Evolutionary conservation across 2,797 vertebrate species (phyloP), one percentile per base, ranked within the genome.

Genomic region (Alfaro cultratus): DNA sequence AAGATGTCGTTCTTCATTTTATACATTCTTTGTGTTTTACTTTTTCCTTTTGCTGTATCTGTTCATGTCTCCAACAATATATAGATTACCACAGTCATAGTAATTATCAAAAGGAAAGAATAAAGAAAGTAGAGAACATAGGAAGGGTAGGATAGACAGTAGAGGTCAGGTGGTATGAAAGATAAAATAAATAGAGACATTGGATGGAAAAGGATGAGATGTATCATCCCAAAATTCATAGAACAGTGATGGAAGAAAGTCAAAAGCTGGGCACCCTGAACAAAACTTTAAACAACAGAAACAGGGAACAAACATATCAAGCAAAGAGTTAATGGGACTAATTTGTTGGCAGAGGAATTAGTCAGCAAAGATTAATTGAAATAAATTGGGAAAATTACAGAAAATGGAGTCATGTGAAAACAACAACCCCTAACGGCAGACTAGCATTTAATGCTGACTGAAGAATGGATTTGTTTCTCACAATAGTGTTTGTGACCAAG

Each of bases 1-100:
- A 77, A 75, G 79, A n/a, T 77, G 57, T 55, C 79, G 16, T 41
- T 84, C 70, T 64, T 10, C 9, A 75, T 78, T 74, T 81, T n/a
- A 34, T 62, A 34, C 34, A 31, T 76, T 55, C 1, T 46, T 49
- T 76, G n/a, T 64, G 3, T 21, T 39, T 41, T 77, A 34, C 75
- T 1, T 74, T 49, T 74, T 4, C 71, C 1, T 73, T 12, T 74
- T 6, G 64, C 47, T 76, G 29, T 36, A 51, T 9, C 34, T 81
- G 31, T 6, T n/a, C 81, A 3, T 75, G 2, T 81, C 70, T 85
- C 11, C 34, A 86, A 36, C 57, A 79, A 62, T 79, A 73, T 80
- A n/a, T 34, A 80, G 74, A 83, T 85, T 55, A 71, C 67, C 51
- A 67, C 36, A 73, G 47, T 64, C 47, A 68, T 29, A 78, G 73